Conservation (phyloP, 1,140 invertebrate genomes). For the Lordiphosa stackelbergi region DNA sequence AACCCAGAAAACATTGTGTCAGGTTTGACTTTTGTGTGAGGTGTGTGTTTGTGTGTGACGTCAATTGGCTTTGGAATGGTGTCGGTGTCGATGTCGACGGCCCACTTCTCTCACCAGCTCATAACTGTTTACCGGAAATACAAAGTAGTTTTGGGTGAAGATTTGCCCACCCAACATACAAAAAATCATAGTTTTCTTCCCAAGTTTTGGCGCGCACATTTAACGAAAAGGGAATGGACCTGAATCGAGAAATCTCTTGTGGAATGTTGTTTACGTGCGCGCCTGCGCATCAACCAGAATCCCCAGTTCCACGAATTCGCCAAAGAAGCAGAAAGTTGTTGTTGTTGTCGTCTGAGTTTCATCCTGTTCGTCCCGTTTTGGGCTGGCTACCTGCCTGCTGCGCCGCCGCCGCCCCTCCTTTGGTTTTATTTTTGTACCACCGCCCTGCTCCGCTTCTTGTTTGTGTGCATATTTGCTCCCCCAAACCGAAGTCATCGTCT, state of each 20-base stretch:
- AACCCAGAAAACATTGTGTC: conserved; percentile 44
- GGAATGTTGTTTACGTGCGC: conserved; percentile 75
- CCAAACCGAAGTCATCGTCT: conserved; percentile 35
- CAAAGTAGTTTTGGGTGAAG: conserved; percentile 5
- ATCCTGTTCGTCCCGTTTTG: conserved; percentile 71
- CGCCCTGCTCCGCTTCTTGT: conserved; percentile 63
- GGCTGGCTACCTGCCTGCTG: conserved; percentile 57
- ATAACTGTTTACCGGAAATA: conserved; percentile 37
- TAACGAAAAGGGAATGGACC: conserved; percentile 18
- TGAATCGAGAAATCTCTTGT: conserved; percentile 43
- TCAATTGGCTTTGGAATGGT: conserved; percentile 42
- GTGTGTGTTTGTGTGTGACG: conserved; percentile 46
- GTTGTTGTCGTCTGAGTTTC: conserved; percentile 48
- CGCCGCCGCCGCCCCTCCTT: conserved; percentile 13
- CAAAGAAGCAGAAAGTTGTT: conserved; percentile 23
- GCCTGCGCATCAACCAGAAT: conserved; percentile 61
- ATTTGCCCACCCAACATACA: conserved; percentile 35
- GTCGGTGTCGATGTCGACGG: conserved; percentile 33
- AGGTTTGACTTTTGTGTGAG: conserved; percentile 22
- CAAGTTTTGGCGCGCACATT: conserved; percentile 58
- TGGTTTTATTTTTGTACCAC: conserved; percentile 34
- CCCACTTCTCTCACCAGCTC: conserved; percentile 40
- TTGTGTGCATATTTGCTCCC: conserved; percentile 67
- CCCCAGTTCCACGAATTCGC: conserved; percentile 60
- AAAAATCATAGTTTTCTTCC: conserved; percentile 18